A percentile compares a stretch with the other conserved stretches of the same genome.
These are phyloP conservation scores for Tyria jacobaeae DNA, from an alignment of 2,888 invertebrate genomes.

Conservation along the genomic window DNA sequence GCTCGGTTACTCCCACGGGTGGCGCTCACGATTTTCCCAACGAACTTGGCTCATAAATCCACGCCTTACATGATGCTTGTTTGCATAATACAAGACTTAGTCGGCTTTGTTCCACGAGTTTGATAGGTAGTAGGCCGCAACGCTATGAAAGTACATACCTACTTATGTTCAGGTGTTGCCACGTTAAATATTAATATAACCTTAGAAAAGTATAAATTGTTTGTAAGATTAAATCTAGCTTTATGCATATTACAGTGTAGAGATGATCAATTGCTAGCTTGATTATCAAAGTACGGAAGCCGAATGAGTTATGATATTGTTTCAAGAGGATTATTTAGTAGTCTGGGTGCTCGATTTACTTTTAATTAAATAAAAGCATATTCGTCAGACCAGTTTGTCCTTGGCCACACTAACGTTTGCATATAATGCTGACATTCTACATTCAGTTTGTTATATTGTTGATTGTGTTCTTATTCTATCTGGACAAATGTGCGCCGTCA, in stretches of 20 bases:
- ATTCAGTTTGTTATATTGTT: too few species aligned
- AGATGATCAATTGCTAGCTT: too few species aligned
- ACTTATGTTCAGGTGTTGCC: slow-evolving; percentile 41
- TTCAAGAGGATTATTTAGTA: too few species aligned
- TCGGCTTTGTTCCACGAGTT: slow-evolving; percentile 79
- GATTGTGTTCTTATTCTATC: too few species aligned
- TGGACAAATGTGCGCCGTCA: too few species aligned
- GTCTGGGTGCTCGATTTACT: too few species aligned
- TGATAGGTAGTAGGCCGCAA: slow-evolving; percentile 74
- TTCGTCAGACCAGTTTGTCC: too few species aligned
- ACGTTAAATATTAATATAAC: slow-evolving; percentile 27
- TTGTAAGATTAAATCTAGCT: neutral
- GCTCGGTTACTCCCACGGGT: slow-evolving; percentile 67
- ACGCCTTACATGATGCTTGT: slow-evolving; percentile 85
- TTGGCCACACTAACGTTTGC: too few species aligned
- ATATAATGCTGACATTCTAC: too few species aligned
- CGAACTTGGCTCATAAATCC: slow-evolving; percentile 85
- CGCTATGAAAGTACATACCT: slow-evolving; percentile 56
- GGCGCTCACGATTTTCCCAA: slow-evolving; percentile 74
- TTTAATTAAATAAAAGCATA: too few species aligned
- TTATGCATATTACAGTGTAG: neutral
- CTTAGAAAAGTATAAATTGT: slow-evolving; percentile 14
- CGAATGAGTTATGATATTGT: too few species aligned
- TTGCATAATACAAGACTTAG: slow-evolving; percentile 86
- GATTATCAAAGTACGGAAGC: too few species aligned